Evolutionary conservation across 2,797 vertebrate genomes (phyloP), one percentile per base, ranked within the genome.

Genomic region (Melanotaenia maccullochi): DNA sequence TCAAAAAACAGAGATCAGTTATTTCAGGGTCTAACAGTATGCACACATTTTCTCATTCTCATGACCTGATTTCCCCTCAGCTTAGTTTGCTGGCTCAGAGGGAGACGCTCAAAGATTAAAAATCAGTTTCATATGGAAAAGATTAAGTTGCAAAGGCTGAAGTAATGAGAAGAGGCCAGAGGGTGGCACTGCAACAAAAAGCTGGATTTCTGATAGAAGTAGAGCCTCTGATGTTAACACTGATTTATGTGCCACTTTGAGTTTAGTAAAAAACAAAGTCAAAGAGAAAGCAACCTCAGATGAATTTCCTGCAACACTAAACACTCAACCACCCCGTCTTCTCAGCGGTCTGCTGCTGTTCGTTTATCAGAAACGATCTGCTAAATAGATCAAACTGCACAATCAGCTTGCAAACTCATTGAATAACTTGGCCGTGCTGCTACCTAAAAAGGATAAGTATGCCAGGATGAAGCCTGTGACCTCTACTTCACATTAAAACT

Each of bases 371-470:
- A 65, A 83, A 75, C 62, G 79, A 70, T 80, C 87, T 70, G 35
- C 64, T 75, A 83, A 84, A 86, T 82, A 74, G 61, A 92, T 89
- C 82, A 90, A 93, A 89, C 67, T 76, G 13, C 81, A 84, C 78
- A 78, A 88, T 88, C 83, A 78, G 69, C 83, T 78, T 67, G 72
- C 56, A 59, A 76, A 60, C 70, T 80, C 68, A 76, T 63, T 74
- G 68, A 89, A 73, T 52, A 71, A 40, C 72, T 77, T 56, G 65
- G 87, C 79, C 59, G 67, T 18, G 68, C 68, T 38, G 73, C 77
- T 92, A 77, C 92, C 92, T 90, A 91, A 93, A 92, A 93, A 92
- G 92, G 91, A 85, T 75, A 90, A 80, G 71, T 68, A 86, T 76
- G 82, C 77, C 82, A 89, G 78, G 74, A 78, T 55, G 71, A 82